These are phyloP conservation scores for Actinopyga echinites DNA, from an alignment of 53 echinoderm and acorn worm genomes.

Conservation along the genomic window DNA sequence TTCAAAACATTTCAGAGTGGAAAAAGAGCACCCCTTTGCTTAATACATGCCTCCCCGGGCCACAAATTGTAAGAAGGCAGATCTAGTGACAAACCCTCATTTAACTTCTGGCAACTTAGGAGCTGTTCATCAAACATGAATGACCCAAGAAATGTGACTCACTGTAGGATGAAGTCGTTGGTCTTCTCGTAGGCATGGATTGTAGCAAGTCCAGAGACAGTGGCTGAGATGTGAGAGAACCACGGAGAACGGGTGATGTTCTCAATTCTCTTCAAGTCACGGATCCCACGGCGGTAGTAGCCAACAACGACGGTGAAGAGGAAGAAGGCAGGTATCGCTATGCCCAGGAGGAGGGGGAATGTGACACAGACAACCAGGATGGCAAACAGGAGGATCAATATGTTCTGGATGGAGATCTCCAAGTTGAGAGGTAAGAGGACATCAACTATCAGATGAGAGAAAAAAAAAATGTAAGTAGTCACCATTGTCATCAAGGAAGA, in stretches of 20 bases:
- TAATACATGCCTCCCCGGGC: too few relatives aligned
- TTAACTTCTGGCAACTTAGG: too few relatives aligned
- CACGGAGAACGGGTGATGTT: conserved; percentile 91
- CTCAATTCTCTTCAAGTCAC: conserved; percentile 92
- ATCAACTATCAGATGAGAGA: conserved; percentile 67
- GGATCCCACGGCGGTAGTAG: conserved; percentile 80
- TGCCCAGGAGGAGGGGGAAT: conserved; percentile 75
- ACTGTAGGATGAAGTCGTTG: conserved; percentile 75
- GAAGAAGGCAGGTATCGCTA: conserved; percentile 68
- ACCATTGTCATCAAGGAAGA: not conserved
- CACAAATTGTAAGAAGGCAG: too few relatives aligned
- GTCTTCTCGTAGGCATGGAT: conserved; percentile 94
- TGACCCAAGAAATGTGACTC: conserved; percentile 9
- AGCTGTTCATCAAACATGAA: not conserved
- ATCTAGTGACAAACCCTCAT: too few relatives aligned
- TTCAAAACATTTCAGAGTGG: too few relatives aligned
- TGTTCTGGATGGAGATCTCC: conserved; percentile 81
- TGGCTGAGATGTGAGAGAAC: conserved; percentile 97
- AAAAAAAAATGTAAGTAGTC: not conserved
- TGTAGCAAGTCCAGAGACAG: conserved; percentile 88
- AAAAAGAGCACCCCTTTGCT: too few relatives aligned
- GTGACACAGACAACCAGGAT: conserved; percentile 67
- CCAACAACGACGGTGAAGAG: conserved; percentile 77
- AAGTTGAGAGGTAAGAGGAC: conserved; percentile 84
- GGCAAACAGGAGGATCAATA: conserved; percentile 76